A percentile compares a stretch with the other conserved stretches of the same genome.
These are phyloP conservation scores for Helarctos malayanus DNA, from an alignment of 2,797 vertebrate genomes.

Conservation along the genomic window DNA sequence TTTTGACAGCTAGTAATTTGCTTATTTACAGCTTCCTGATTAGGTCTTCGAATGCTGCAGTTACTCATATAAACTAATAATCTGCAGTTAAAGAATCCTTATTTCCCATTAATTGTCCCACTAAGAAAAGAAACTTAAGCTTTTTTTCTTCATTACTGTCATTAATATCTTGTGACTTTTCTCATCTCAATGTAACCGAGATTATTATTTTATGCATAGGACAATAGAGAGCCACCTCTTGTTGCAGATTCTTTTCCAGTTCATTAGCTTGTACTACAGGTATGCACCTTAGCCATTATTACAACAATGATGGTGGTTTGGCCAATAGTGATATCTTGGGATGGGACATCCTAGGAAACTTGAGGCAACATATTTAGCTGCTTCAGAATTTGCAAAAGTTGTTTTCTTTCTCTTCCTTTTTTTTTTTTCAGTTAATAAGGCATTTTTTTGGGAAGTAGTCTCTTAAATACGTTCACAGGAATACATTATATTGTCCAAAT, in stretches of 20 bases:
- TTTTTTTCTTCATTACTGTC: constrained; percentile 1
- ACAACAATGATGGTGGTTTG: not conserved
- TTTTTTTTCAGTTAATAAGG: not conserved
- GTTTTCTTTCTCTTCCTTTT: not conserved
- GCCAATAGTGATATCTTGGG: not conserved
- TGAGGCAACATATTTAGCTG: not conserved
- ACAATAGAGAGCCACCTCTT: not conserved
- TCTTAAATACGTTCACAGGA: constrained; percentile 35
- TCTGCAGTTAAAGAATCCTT: constrained; percentile 56
- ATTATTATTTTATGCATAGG: not conserved
- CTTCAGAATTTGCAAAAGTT: not conserved
- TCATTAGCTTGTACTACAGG: not conserved
- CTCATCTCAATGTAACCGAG: not conserved
- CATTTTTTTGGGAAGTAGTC: not conserved
- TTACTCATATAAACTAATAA: constrained; percentile 77
- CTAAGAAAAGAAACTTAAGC: constrained; percentile 41
- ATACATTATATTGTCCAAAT: constrained; percentile 37
- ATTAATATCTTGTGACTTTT: not conserved
- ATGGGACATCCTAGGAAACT: not conserved
- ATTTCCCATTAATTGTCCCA: constrained; percentile 51
- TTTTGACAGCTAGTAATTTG: constrained; percentile 87
- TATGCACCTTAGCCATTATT: not conserved
- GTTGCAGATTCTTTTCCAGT: not conserved
- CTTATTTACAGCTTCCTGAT: constrained; percentile 86
- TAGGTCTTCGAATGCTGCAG: constrained; percentile 75